Base-by-base conservation (phyloP, 1,140 invertebrate genomes). In the Choristoneura fumiferana region DNA sequence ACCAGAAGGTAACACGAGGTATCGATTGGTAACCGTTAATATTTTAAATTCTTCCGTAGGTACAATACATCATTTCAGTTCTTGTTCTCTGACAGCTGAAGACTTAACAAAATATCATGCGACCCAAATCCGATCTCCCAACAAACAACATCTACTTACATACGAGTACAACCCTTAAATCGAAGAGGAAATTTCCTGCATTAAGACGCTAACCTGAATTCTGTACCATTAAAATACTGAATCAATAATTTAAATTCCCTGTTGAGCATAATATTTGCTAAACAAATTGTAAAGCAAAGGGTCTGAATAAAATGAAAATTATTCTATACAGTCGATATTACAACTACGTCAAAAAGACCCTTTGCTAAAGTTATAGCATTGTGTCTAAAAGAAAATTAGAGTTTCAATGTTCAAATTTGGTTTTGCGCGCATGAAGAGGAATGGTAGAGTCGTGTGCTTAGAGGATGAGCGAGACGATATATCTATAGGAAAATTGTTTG, bases 401-500 rank as follows among this genome's bases (percentile, higher is more conserved):
- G 52, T 29, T 59, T 43, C 40, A 55, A 66, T 74, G 65, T 74
- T 71, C 63, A 64, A 60, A 60, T 63, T 58, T 67, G 70, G 71
- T 68, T 75, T 73, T 69, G 71, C 73, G 72, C 70, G 71, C 68
- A 38, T 65, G 69, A 63, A 62, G 64, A 71, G 58, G 76, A 70
- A 71, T 77, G 70, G 72, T 70, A 78, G 74, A 60, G 65, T 67
- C 54, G 69, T 64, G 71, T 74, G 69, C 63, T 58, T 39, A 54
- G 66, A 73, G 58, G 66, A 62, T 62, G 60, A 71, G 62, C 63
- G 72, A 67, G 62, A 65, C 60, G 64, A 54, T 52, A 64, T 67
- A 73, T 63, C 61, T 67, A 74, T 81, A 78, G 83, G 84, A 87
- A 88, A 88, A 88, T 84, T 88, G 85, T 88, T 88, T 88, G 85